phyloP scores from a whole-genome alignment of 2,113 vertebrate species.

The Castor canadensis region DNA sequence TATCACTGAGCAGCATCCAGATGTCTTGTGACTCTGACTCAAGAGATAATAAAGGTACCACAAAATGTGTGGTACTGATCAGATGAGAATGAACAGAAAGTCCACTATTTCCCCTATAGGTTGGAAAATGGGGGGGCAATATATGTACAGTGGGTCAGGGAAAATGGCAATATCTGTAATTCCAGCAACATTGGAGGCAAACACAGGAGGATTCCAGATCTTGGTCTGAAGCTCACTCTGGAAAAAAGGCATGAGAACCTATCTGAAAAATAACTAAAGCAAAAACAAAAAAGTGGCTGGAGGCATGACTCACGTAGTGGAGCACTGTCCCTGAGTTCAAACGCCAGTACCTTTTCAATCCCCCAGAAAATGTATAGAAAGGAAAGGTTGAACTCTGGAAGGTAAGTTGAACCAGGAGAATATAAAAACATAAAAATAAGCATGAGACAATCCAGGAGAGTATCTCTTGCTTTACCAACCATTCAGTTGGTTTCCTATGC shows the following conservation, averaged over 20 bases:
- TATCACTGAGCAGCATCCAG: background rate
- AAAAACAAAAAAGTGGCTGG: too few species aligned
- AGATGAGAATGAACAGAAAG: background rate
- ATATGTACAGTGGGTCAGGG: too few species aligned
- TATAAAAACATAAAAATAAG: background rate
- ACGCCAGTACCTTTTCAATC: too few species aligned
- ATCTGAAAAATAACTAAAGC: too few species aligned
- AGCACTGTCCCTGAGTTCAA: too few species aligned
- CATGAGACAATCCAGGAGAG: background rate
- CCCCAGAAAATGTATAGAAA: background rate
- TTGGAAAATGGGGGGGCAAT: background rate
- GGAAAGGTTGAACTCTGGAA: background rate
- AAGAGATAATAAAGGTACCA: background rate
- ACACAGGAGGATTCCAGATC: too few species aligned
- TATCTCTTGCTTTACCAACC: background rate
- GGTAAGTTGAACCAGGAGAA: background rate
- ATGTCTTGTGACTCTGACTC: background rate
- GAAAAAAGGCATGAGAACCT: too few species aligned
- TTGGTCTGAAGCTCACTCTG: too few species aligned
- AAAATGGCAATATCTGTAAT: too few species aligned
- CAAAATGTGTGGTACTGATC: background rate
- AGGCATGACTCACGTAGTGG: too few species aligned
- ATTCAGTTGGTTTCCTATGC: background rate
- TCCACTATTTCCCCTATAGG: accelerated
- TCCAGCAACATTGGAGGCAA: too few species aligned